Conservation (phyloP, 1,140 invertebrate species). For the Bombus breviceps region DNA sequence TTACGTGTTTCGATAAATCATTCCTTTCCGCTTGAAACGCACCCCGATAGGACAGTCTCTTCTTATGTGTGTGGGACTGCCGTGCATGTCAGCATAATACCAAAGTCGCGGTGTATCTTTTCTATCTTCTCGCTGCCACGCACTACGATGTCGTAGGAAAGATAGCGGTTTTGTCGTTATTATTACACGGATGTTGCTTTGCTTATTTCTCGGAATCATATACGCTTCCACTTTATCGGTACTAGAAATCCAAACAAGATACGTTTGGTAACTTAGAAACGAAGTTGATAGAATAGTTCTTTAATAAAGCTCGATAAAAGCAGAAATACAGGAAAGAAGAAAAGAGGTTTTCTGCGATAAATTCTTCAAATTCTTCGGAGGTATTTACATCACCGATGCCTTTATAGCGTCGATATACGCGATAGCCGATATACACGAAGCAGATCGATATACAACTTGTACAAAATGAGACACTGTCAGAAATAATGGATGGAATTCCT, state of each 20-base stretch:
- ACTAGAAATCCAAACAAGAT: not conserved
- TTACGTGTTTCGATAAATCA: conserved; percentile 60
- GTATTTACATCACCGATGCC: no score
- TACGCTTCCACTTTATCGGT: not conserved
- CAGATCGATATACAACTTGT: not conserved
- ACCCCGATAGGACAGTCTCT: conserved; percentile 35
- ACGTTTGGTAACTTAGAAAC: not conserved
- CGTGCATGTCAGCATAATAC: conserved; percentile 47
- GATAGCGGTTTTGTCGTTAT: conserved; percentile 44
- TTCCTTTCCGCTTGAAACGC: conserved; percentile 49
- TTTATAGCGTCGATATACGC: not conserved
- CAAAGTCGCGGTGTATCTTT: conserved; percentile 30
- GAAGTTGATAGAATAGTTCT: not conserved
- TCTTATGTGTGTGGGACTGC: conserved; percentile 23
- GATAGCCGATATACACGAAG: not conserved
- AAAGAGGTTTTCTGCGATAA: not conserved
- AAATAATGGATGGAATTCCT: conserved; percentile 5
- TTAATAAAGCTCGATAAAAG: not conserved
- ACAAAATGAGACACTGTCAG: not conserved
- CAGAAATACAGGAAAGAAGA: not conserved
- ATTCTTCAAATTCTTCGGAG: not conserved
- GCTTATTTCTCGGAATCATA: conserved; percentile 13
- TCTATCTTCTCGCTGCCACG: conserved; percentile 16
- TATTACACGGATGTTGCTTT: conserved; percentile 23
- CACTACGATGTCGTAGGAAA: conserved; percentile 17